These are phyloP conservation scores for Gallinago jamesoni DNA, from an alignment of 2,113 vertebrate genomes.

Conservation along the genomic window DNA sequence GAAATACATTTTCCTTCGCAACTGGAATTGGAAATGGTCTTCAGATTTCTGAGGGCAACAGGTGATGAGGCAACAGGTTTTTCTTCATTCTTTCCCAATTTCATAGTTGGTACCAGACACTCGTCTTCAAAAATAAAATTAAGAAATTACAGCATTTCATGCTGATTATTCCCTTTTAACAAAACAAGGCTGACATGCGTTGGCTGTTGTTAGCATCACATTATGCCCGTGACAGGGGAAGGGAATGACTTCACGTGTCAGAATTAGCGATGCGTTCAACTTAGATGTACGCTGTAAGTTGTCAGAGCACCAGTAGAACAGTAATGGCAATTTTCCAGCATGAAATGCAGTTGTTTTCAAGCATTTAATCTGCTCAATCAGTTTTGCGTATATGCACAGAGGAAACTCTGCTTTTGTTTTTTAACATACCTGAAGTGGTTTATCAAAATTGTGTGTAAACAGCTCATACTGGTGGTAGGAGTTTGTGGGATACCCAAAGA, in stretches of 20 bases:
- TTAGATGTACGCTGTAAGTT: background rate
- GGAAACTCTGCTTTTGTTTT: background rate
- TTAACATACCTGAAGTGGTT: background rate
- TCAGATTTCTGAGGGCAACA: background rate
- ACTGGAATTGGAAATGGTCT: background rate
- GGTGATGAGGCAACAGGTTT: background rate
- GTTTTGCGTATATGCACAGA: background rate
- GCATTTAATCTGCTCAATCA: conserved; percentile 19
- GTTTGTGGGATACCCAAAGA: background rate
- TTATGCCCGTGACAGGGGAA: background rate
- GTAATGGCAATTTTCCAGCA: conserved; percentile 19
- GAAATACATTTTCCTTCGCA: background rate
- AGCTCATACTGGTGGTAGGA: background rate
- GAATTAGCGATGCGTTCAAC: background rate
- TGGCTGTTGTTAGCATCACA: conserved; percentile 11
- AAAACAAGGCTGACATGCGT: background rate
- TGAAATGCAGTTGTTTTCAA: background rate
- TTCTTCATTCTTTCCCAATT: background rate
- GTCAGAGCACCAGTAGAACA: background rate
- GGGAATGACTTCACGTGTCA: background rate
- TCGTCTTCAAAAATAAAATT: background rate
- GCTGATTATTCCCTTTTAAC: background rate
- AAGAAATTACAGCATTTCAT: background rate
- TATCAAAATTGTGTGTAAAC: background rate
- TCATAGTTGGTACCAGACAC: background rate